Evolutionary conservation across 1,140 invertebrate genomes (phyloP).

Genomic region (Vanessa tameamea): DNA sequence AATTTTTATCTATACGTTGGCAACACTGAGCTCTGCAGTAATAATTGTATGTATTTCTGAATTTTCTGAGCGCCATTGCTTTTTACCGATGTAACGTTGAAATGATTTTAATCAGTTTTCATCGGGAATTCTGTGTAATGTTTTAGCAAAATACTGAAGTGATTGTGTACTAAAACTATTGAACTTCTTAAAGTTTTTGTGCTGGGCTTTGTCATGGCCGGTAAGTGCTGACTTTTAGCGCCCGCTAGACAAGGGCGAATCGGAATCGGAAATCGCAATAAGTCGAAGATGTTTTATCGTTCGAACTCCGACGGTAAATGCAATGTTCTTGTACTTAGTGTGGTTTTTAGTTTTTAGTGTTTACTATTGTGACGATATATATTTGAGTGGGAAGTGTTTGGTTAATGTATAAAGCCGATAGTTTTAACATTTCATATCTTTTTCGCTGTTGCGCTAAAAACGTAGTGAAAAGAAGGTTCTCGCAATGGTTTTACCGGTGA

Average conservation of each 20-base stretch:
- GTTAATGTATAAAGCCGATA: constrained; percentile 69
- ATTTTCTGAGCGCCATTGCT: constrained; percentile 81
- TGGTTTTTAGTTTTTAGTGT: constrained; percentile 76
- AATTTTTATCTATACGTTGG: constrained; percentile 46
- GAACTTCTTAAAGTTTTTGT: constrained; percentile 80
- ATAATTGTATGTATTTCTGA: constrained; percentile 78
- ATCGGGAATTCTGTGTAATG: constrained; percentile 78
- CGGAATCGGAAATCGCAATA: constrained; percentile 79
- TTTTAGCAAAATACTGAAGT: constrained; percentile 78
- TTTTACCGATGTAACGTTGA: constrained; percentile 79
- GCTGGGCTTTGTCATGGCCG: constrained; percentile 82
- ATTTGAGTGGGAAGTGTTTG: constrained; percentile 72
- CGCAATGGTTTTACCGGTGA: constrained; percentile 60
- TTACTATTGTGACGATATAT: constrained; percentile 67
- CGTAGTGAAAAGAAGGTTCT: constrained; percentile 63
- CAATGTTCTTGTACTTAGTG: constrained; percentile 80
- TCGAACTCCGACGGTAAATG: constrained; percentile 81
- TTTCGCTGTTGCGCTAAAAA: constrained; percentile 59
- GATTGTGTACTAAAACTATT: constrained; percentile 79
- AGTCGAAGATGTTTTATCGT: constrained; percentile 81
- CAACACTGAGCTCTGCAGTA: constrained; percentile 75
- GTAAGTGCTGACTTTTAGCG: constrained; percentile 82
- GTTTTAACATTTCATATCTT: constrained; percentile 68
- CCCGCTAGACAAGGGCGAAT: constrained; percentile 81
- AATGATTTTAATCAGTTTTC: constrained; percentile 81